These are phyloP conservation scores for Oreochromis mossambicus DNA, from an alignment of 2,797 vertebrate genomes.

Conservation along the genomic window DNA sequence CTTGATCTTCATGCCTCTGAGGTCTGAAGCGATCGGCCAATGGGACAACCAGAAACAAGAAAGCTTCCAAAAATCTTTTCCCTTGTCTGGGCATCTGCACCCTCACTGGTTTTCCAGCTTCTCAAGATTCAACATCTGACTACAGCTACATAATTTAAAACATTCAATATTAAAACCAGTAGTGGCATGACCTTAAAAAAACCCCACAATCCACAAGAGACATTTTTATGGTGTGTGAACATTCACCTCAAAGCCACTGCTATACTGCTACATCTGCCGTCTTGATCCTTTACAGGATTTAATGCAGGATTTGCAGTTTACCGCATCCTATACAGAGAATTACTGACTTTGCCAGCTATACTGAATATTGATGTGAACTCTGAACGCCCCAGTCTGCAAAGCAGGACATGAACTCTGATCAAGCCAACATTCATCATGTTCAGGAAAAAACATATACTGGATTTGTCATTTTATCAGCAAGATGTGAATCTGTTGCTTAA, in stretches of 20 bases:
- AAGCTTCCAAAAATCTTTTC: fast-evolving
- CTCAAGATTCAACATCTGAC: neutral
- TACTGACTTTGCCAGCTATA: neutral
- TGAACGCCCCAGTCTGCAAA: neutral
- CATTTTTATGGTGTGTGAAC: neutral
- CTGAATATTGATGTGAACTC: constrained; percentile 20
- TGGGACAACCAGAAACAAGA: neutral
- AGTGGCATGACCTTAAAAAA: neutral
- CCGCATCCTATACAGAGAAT: neutral
- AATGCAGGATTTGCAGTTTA: neutral
- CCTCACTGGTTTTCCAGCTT: neutral
- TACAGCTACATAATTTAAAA: neutral
- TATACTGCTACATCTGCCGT: neutral
- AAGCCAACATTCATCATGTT: neutral
- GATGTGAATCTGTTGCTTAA: neutral
- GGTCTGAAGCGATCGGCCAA: neutral
- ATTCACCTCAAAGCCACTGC: neutral
- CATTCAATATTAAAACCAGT: neutral
- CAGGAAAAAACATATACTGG: fast-evolving
- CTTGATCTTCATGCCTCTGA: neutral
- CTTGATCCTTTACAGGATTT: neutral
- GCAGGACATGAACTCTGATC: neutral
- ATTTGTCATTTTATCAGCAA: neutral
- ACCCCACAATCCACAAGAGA: neutral
- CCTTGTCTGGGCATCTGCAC: neutral